These are phyloP conservation scores for Micromussa lordhowensis DNA, from an alignment of 92 coral and sea anemone genomes.

Conservation along the genomic window DNA sequence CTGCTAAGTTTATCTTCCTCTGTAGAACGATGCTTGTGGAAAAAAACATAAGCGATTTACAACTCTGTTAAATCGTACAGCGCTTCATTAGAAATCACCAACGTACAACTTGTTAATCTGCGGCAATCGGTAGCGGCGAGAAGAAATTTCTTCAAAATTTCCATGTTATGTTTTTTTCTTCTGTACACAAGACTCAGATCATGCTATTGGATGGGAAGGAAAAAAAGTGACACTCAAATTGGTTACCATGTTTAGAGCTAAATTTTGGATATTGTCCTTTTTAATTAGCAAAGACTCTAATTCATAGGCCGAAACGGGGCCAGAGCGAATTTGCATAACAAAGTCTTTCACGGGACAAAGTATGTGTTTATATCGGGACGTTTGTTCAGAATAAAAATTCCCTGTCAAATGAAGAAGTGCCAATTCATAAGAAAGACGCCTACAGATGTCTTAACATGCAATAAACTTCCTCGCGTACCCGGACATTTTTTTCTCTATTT, in stretches of 20 bases:
- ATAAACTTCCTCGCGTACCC: background rate
- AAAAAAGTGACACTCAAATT: slow-evolving; percentile 28
- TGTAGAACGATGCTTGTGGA: background rate
- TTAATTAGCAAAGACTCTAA: slow-evolving; percentile 37
- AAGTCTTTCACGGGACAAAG: slow-evolving; percentile 11
- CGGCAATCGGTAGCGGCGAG: slow-evolving; percentile 11
- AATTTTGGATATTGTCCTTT: slow-evolving; percentile 27
- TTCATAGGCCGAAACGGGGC: slow-evolving; percentile 17
- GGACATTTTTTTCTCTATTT: background rate
- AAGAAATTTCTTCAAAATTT: background rate
- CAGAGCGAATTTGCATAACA: slow-evolving; percentile 30
- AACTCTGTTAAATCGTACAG: background rate
- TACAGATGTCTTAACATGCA: background rate
- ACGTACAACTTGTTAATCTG: background rate
- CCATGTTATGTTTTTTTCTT: slow-evolving; percentile 23
- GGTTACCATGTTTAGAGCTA: slow-evolving; percentile 13
- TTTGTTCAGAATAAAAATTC: slow-evolving; percentile 17
- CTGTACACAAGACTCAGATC: slow-evolving; percentile 10
- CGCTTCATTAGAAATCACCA: background rate
- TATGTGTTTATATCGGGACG: background rate
- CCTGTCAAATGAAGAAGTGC: background rate
- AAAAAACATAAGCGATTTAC: background rate
- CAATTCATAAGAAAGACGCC: background rate
- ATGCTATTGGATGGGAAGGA: slow-evolving; percentile 31
- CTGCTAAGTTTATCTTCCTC: background rate